Conservation (phyloP, 2,888 invertebrate species). For the Desoria tigrina region DNA sequence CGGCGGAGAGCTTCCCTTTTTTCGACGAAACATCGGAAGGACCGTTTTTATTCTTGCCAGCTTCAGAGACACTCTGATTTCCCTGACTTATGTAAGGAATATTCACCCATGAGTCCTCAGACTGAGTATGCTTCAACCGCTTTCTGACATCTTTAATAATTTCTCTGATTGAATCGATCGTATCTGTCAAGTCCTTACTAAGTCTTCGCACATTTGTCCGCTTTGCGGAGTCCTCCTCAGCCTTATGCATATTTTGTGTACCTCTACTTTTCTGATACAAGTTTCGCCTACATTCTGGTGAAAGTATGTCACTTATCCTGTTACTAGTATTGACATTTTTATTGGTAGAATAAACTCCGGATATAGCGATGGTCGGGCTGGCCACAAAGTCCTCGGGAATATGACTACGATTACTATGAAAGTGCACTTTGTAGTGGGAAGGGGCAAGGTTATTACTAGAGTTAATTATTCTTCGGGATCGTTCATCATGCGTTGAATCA, state of each 20-base stretch:
- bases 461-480: conserved; percentile 11
- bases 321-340: not conserved
- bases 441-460: conserved; percentile 13
- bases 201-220: conserved; percentile 30
- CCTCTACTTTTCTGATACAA: not conserved
- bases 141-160: conserved; percentile 44
- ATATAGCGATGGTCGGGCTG: too few relatives aligned
- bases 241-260: not conserved
- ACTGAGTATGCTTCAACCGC: conserved; percentile 23
- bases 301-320: not conserved
- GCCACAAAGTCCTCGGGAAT: too few relatives aligned
- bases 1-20: too few relatives aligned
- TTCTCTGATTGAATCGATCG: conserved; percentile 45
- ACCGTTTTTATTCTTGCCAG: too few relatives aligned
- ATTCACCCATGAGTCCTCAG: conserved; percentile 44
- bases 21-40: too few relatives aligned
- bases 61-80: not conserved
- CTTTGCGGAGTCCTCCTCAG: conserved; percentile 1
- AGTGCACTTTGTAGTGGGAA: conserved; percentile 18
- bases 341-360: too few relatives aligned
- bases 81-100: conserved; percentile 17
- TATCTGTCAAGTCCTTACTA: conserved; percentile 44
- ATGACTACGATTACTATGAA: conserved; percentile 20
- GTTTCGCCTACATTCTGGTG: not conserved
- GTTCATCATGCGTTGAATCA: conserved; percentile 8